Percentiles rank a stretch among this genome's conserved stretches.
phyloP scores from a whole-genome alignment of 2,888 invertebrate genomes.

The Clitarchus hookeri region DNA sequence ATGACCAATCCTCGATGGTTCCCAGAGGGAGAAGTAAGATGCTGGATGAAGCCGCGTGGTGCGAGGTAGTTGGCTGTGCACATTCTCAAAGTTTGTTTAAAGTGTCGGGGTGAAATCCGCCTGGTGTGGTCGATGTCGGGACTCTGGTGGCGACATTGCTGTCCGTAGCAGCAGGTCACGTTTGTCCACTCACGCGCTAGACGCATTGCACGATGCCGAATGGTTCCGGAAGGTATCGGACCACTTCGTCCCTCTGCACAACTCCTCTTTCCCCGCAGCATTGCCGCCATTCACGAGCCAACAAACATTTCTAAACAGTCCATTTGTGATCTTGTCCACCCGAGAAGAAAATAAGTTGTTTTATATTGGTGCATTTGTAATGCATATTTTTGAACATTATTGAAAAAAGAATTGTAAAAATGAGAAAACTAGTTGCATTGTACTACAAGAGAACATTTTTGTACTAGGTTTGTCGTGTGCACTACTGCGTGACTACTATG shows the following conservation, averaged over 20 bases:
- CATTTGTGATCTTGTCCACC: slow-evolving; percentile 31
- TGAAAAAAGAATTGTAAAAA: slow-evolving; percentile 24
- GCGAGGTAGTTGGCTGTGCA: background rate
- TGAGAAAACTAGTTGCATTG: slow-evolving; percentile 22
- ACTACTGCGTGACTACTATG: slow-evolving; percentile 41
- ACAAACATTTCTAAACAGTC: slow-evolving; percentile 29
- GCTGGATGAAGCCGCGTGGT: background rate
- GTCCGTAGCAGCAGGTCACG: no score
- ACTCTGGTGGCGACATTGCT: no score
- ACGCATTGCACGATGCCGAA: no score
- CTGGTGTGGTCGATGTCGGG: no score
- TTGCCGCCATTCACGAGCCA: background rate
- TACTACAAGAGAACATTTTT: slow-evolving; percentile 32
- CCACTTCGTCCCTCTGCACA: background rate
- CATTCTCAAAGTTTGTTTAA: no score
- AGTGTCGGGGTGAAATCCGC: no score
- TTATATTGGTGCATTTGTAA: slow-evolving; percentile 19
- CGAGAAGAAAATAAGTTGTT: background rate
- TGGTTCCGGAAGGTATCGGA: background rate
- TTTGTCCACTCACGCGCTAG: no score
- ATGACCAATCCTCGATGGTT: background rate
- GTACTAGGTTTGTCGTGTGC: slow-evolving; percentile 36
- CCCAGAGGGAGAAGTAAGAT: background rate
- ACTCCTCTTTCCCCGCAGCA: background rate
- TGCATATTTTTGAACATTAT: slow-evolving; percentile 16